These are phyloP conservation scores for Teleopsis dalmanni DNA, from an alignment of 1,140 invertebrate genomes.

Conservation along the genomic window DNA sequence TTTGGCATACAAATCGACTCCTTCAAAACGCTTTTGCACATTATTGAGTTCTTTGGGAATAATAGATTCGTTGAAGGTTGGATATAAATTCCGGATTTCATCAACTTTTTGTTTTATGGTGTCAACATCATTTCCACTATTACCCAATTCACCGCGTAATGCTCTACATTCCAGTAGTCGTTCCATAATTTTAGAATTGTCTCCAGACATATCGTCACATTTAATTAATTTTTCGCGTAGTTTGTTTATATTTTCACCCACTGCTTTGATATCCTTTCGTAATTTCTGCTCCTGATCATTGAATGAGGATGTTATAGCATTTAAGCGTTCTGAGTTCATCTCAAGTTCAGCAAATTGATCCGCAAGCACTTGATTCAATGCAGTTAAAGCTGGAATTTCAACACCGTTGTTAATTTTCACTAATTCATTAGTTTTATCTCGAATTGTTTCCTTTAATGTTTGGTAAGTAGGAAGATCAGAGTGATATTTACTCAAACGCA, in stretches of 20 bases:
- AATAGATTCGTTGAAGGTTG: conserved; percentile 65
- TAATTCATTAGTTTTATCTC: conserved; percentile 72
- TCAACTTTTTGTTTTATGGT: conserved; percentile 61
- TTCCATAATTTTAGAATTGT: conserved; percentile 73
- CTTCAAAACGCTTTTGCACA: conserved; percentile 69
- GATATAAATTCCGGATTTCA: conserved; percentile 67
- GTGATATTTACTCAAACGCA: conserved; percentile 72
- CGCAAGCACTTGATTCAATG: conserved; percentile 61
- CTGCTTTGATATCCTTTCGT: conserved; percentile 60
- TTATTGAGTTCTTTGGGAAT: conserved; percentile 72
- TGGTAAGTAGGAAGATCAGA: conserved; percentile 75
- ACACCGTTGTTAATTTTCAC: conserved; percentile 67
- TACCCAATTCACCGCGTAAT: conserved; percentile 61
- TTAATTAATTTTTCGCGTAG: conserved; percentile 79
- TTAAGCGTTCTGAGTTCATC: conserved; percentile 66
- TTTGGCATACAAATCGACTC: conserved; percentile 62
- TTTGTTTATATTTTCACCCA: conserved; percentile 60
- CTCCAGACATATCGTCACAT: conserved; percentile 84
- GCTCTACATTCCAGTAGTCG: conserved; percentile 65
- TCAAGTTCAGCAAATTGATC: conserved; percentile 72
- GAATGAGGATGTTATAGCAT: conserved; percentile 59
- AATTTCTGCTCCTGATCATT: conserved; percentile 67
- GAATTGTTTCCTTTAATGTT: conserved; percentile 66
- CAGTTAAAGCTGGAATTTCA: conserved; percentile 59
- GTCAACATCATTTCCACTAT: conserved; percentile 57